These are phyloP conservation scores for Helogale parvula DNA, from an alignment of 2,113 vertebrate species.

Conservation along the genomic window DNA sequence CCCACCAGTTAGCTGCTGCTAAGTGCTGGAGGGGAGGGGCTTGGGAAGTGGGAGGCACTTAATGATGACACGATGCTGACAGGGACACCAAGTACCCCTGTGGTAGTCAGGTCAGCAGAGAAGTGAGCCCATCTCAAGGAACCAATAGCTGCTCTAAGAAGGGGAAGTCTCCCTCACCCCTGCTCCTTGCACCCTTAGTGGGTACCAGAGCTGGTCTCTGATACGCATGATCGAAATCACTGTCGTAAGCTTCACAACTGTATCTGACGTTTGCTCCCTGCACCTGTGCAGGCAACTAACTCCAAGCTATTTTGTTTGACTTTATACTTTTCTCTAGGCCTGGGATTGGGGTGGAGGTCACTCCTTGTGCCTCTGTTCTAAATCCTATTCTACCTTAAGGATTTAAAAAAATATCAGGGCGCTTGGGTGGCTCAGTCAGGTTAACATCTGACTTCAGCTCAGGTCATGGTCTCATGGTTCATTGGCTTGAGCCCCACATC, in stretches of 20 bases:
- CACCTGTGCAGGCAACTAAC: neutral
- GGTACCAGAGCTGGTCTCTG: neutral
- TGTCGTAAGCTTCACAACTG: neutral
- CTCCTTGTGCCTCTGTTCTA: neutral
- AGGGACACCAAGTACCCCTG: neutral
- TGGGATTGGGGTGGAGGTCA: too few relatives aligned
- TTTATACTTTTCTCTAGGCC: neutral
- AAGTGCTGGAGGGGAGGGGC: neutral
- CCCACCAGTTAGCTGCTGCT: neutral
- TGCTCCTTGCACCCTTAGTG: neutral
- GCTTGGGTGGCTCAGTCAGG: too few relatives aligned
- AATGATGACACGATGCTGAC: too few relatives aligned
- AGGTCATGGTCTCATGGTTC: too few relatives aligned
- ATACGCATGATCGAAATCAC: neutral
- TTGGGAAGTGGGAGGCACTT: neutral
- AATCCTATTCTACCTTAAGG: neutral
- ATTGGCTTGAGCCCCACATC: too few relatives aligned
- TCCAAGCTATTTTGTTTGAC: neutral
- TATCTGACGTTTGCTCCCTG: neutral
- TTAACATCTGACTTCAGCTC: neutral
- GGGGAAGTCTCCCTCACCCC: neutral
- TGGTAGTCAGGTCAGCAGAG: fast-evolving
- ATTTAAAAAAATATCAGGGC: neutral
- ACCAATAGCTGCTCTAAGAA: neutral
- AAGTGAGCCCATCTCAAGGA: neutral